A percentile compares a stretch with the other conserved stretches of the same genome.
These are phyloP conservation scores for Cotesia chilonis DNA, from an alignment of 1,140 invertebrate genomes.

Conservation along the genomic window DNA sequence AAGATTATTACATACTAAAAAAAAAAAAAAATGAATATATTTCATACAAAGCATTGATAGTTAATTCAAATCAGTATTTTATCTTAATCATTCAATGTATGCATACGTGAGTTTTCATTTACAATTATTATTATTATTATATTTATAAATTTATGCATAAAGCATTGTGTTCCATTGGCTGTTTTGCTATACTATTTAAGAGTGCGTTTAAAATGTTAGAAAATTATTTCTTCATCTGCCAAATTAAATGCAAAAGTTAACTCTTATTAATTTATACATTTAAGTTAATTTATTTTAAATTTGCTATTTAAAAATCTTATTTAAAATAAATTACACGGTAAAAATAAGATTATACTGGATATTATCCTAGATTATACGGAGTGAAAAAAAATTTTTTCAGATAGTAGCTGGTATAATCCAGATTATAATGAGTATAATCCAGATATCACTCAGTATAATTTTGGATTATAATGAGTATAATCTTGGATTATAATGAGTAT, in stretches of 20 bases:
- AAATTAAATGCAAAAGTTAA: conserved; percentile 22
- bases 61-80: conserved; percentile 39
- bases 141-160: conserved; percentile 39
- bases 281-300: no score
- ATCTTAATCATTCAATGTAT: conserved; percentile 38
- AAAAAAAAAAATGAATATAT: neutral
- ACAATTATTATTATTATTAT: conserved; percentile 37
- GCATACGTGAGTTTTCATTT: conserved; percentile 28
- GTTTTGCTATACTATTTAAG: conserved; percentile 48
- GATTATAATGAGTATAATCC: no score
- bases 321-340: no score
- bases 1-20: neutral
- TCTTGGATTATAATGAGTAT: no score
- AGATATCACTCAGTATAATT: no score
- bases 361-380: no score
- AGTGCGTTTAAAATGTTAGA: conserved; percentile 41
- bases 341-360: no score
- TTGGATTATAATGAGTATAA: no score
- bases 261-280: neutral
- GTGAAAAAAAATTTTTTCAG: no score
- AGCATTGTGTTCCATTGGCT: conserved; percentile 55
- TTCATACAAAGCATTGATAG: conserved; percentile 39
- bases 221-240: conserved; percentile 29
- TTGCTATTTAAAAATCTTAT: no score
- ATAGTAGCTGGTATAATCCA: no score